phyloP scores from a whole-genome alignment of 2,888 invertebrate genomes.

The Leucoptera coffeella region DNA sequence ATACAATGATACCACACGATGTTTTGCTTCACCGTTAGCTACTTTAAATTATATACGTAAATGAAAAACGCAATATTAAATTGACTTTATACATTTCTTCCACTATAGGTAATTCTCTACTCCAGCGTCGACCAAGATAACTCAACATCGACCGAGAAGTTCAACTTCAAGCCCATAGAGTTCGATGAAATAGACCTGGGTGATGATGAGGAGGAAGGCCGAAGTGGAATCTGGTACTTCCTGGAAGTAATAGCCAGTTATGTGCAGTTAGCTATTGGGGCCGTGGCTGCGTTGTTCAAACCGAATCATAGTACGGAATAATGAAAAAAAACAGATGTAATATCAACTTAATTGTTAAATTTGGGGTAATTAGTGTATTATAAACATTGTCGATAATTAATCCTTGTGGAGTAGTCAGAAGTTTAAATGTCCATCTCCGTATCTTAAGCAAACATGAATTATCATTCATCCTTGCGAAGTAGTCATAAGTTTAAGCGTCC shows the following conservation, averaged over 20 bases:
- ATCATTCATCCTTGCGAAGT: too few species aligned
- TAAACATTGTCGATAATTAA: too few species aligned
- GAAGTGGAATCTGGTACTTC: conserved; percentile 16
- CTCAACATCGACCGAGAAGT: background rate
- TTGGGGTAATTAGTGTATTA: too few species aligned
- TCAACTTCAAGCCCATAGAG: conserved; percentile 8
- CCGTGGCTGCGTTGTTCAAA: conserved; percentile 17
- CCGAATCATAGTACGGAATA: conserved; percentile 7
- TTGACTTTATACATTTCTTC: too few species aligned
- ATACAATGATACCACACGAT: too few species aligned
- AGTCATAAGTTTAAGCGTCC: too few species aligned
- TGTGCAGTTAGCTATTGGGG: conserved; percentile 25
- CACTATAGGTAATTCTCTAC: background rate
- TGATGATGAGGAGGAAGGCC: conserved; percentile 10
- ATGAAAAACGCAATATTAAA: too few species aligned
- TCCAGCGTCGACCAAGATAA: background rate
- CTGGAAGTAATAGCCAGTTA: conserved; percentile 27
- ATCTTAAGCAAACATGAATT: too few species aligned
- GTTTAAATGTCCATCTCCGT: too few species aligned
- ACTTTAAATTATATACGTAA: too few species aligned
- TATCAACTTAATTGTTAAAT: background rate
- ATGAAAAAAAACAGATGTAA: background rate
- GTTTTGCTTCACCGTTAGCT: too few species aligned
- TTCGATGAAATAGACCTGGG: conserved; percentile 9
- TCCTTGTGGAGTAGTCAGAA: too few species aligned